These are phyloP conservation scores for Remorina albescens DNA, from an alignment of 2,797 vertebrate genomes.

Conservation along the genomic window DNA sequence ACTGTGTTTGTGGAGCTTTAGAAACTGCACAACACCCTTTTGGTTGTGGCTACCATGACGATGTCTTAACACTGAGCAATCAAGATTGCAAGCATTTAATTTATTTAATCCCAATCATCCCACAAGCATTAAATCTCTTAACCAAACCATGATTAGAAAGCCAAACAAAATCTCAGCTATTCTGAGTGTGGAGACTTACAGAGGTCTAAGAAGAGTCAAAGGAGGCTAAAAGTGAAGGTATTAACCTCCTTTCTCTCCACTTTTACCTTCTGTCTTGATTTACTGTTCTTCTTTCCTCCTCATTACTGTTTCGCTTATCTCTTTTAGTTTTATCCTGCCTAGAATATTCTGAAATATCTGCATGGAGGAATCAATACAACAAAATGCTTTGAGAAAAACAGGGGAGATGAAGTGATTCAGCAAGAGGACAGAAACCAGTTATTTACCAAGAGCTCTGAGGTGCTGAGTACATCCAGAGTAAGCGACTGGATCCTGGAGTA, in stretches of 20 bases:
- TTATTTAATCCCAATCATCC: conserved; percentile 53
- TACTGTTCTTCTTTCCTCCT: not conserved
- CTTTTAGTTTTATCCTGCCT: not conserved
- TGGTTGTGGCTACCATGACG: conserved; percentile 53
- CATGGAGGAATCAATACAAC: conserved; percentile 1
- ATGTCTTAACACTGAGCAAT: conserved; percentile 58
- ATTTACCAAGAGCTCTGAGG: conserved; percentile 96
- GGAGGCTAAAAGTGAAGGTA: conserved; percentile 18
- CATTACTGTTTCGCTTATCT: not conserved
- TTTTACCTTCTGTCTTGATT: not conserved
- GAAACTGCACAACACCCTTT: conserved; percentile 32
- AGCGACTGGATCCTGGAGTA: conserved; percentile 99
- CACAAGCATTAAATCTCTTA: conserved; percentile 61
- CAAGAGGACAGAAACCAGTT: rapidly evolving
- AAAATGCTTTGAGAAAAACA: not conserved
- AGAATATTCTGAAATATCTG: conserved; percentile 1
- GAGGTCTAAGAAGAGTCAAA: conserved; percentile 19
- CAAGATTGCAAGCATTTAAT: conserved; percentile 60
- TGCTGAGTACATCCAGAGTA: conserved; percentile 96
- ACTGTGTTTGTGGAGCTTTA: conserved; percentile 28
- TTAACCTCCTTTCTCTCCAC: conserved; percentile 2
- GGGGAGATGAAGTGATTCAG: not conserved
- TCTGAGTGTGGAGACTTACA: conserved; percentile 37
- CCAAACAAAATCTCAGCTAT: conserved; percentile 61
- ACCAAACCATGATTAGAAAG: conserved; percentile 62